phyloP scores from a whole-genome alignment of 2,888 invertebrate species.

The Agrypnus murinus region DNA sequence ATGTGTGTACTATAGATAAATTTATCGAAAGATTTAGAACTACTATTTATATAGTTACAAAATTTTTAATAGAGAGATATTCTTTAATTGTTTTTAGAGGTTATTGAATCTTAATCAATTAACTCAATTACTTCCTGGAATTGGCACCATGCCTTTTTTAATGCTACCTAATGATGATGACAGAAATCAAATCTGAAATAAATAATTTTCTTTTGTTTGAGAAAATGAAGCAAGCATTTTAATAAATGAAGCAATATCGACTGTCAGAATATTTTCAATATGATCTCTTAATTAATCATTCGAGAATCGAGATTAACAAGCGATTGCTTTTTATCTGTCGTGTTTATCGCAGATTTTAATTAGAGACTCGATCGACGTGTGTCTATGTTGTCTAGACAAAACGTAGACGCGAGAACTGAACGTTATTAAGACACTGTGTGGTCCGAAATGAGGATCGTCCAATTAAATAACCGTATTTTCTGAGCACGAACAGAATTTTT shows the following conservation, averaged over 20 bases:
- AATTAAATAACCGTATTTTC: too few species aligned
- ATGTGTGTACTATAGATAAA: conserved; percentile 37
- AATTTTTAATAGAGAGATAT: conserved; percentile 14
- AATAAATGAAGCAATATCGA: too few species aligned
- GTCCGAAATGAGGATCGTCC: neutral
- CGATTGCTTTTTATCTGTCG: too few species aligned
- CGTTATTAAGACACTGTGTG: conserved; percentile 10
- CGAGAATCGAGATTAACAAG: too few species aligned
- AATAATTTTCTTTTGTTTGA: too few species aligned
- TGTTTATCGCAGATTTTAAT: conserved; percentile 16
- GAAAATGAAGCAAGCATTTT: too few species aligned
- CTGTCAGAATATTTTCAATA: too few species aligned
- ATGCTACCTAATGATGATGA: too few species aligned
- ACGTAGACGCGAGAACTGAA: conserved; percentile 11
- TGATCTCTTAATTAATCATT: too few species aligned
- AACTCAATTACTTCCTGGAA: neutral
- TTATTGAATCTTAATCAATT: conserved; percentile 35
- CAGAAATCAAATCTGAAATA: too few species aligned
- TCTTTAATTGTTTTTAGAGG: conserved; percentile 26
- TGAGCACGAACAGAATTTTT: too few species aligned
- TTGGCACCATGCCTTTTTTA: too few species aligned
- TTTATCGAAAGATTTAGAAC: conserved; percentile 43
- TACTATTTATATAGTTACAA: conserved; percentile 9
- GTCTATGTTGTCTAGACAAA: conserved; percentile 20
- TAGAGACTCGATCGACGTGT: neutral